Evolutionary conservation across 1,140 invertebrate species (phyloP).

Genomic region (Aphaenogaster ashmeadi): DNA sequence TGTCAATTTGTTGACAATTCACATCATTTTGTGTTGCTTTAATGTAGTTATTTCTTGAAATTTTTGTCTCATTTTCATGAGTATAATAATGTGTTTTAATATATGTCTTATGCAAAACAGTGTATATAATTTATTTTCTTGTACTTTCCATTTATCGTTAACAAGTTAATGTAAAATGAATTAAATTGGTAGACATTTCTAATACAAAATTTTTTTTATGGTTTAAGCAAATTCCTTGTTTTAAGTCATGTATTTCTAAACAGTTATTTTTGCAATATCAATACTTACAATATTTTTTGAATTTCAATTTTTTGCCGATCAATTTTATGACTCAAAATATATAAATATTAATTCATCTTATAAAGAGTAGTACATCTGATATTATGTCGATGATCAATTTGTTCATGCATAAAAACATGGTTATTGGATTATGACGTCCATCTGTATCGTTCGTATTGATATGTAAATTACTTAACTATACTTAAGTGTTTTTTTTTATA

Average conservation of each 20-base stretch:
- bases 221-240: background rate
- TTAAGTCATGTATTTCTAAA: background rate
- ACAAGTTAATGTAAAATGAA: conserved; percentile 2
- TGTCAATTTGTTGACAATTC: conserved; percentile 4
- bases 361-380: background rate
- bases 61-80: background rate
- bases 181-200: background rate
- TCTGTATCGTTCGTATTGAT: background rate
- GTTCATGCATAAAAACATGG: background rate
- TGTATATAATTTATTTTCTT: conserved; percentile 3
- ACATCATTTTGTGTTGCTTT: background rate
- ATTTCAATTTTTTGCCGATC: background rate
- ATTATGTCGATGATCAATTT: background rate
- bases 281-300: background rate
- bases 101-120: background rate
- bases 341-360: background rate
- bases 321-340: conserved; percentile 11
- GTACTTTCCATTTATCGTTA: background rate
- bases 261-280: background rate
- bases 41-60: background rate
- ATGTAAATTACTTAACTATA: background rate
- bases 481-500: background rate
- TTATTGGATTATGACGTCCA: background rate
- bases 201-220: conserved; percentile 4
- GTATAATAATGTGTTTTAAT: conserved; percentile 13